Evolutionary conservation across 2,113 vertebrate species (phyloP).

Genomic region (Pterocles burchelli): DNA sequence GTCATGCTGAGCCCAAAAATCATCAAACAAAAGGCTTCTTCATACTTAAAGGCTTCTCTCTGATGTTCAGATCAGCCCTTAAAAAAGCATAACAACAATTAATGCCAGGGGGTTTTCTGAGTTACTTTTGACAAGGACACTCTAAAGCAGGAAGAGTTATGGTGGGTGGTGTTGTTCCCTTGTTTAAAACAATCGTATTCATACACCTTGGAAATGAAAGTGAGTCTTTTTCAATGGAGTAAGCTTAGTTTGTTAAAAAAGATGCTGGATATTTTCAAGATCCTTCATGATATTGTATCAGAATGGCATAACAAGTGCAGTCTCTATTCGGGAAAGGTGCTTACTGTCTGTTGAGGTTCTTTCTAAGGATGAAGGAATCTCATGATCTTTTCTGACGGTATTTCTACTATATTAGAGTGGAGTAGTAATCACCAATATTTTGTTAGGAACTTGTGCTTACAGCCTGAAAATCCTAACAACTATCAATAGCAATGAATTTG

Average conservation of each 20-base stretch:
- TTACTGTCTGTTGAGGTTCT: slow-evolving; percentile 43
- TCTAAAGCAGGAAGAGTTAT: neutral
- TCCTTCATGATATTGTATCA: neutral
- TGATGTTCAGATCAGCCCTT: slow-evolving; percentile 41
- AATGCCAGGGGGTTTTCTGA: slow-evolving; percentile 18
- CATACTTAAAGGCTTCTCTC: slow-evolving; percentile 27
- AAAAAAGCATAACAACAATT: slow-evolving; percentile 38
- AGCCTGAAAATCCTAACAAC: slow-evolving; percentile 59
- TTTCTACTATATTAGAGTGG: slow-evolving; percentile 54
- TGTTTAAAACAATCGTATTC: neutral
- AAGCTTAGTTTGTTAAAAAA: slow-evolving; percentile 34
- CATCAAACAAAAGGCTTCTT: slow-evolving; percentile 44
- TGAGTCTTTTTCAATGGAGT: neutral
- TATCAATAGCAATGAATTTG: slow-evolving; percentile 57
- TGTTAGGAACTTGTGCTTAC: slow-evolving; percentile 64
- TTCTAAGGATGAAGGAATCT: slow-evolving; percentile 32
- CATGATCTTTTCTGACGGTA: slow-evolving; percentile 45
- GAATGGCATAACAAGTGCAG: slow-evolving; percentile 12
- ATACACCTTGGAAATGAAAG: neutral
- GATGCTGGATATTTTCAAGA: slow-evolving; percentile 53
- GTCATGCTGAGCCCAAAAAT: slow-evolving; percentile 39
- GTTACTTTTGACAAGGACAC: neutral
- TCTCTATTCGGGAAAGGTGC: slow-evolving; percentile 28
- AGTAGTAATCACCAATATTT: slow-evolving; percentile 63
- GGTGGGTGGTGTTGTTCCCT: neutral